Percentiles rank a stretch among this genome's conserved stretches.
Evolutionary conservation across 2,113 vertebrate species (phyloP).

Genomic region (Benitochromis conjunctus): DNA sequence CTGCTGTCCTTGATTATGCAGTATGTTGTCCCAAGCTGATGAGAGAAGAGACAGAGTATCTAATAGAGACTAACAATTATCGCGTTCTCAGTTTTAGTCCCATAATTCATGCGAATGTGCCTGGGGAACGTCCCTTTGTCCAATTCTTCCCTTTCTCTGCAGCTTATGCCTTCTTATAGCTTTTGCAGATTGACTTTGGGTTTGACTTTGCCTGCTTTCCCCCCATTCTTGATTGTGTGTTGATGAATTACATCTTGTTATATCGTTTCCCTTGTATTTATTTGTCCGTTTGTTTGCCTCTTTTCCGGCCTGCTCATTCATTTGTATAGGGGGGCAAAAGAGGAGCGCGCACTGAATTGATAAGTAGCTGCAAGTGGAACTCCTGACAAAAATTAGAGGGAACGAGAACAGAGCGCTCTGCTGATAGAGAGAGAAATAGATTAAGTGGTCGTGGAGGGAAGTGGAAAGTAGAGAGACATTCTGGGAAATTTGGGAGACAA

Average conservation of each 20-base stretch:
- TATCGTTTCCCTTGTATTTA: slow-evolving; percentile 29
- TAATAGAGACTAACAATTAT: slow-evolving; percentile 49
- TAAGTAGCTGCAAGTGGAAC: background rate
- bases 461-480: background rate
- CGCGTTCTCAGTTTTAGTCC: slow-evolving; percentile 10
- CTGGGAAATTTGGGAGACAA: background rate
- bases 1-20: slow-evolving; percentile 44
- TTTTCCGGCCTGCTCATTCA: background rate
- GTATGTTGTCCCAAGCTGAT: background rate
- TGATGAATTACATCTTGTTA: slow-evolving; percentile 42
- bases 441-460: background rate
- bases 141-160: background rate
- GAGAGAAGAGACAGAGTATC: slow-evolving; percentile 7
- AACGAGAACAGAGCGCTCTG: background rate
- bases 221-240: background rate
- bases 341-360: background rate
- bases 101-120: slow-evolving; percentile 35
- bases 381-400: slow-evolving; percentile 27
- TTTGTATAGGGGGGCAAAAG: background rate
- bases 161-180: background rate
- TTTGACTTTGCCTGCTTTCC: slow-evolving; percentile 21
- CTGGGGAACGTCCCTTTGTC: background rate
- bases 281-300: slow-evolving; percentile 19
- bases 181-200: slow-evolving; percentile 31
- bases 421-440: slow-evolving; percentile 4